phyloP scores from a whole-genome alignment of 2,888 invertebrate species.

The Adineta ricciae region DNA sequence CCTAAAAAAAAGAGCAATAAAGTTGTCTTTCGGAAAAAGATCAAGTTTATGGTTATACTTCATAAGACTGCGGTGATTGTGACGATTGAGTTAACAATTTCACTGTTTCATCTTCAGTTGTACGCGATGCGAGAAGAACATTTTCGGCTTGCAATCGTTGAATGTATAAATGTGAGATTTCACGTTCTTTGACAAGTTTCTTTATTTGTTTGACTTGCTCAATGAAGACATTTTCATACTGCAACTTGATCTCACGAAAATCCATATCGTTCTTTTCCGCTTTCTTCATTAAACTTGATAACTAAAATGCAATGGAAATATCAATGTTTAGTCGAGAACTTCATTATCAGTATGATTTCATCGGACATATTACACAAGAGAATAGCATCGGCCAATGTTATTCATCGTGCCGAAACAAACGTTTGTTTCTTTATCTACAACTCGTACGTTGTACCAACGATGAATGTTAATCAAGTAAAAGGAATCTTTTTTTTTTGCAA shows the following conservation, averaged over 20 bases:
- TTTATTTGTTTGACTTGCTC: neutral
- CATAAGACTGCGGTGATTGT: neutral
- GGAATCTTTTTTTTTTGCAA: too few relatives aligned
- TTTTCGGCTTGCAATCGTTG: neutral
- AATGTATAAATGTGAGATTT: neutral
- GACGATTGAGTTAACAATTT: neutral
- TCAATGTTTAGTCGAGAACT: neutral
- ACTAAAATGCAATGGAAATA: neutral
- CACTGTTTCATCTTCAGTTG: neutral
- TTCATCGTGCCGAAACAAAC: too few relatives aligned
- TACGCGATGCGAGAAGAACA: neutral
- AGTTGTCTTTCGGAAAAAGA: too few relatives aligned
- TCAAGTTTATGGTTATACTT: neutral
- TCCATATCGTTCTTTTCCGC: neutral
- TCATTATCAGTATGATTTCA: too few relatives aligned
- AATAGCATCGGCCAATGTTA: too few relatives aligned
- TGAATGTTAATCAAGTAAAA: too few relatives aligned
- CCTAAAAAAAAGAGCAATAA: too few relatives aligned
- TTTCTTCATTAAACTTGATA: neutral
- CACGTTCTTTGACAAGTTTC: neutral
- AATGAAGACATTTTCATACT: neutral
- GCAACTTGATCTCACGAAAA: neutral
- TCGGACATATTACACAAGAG: too few relatives aligned
- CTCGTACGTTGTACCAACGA: too few relatives aligned
- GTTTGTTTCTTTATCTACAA: too few relatives aligned